Conservation (phyloP, 2,888 invertebrate species). For the Coleophora deauratella region DNA sequence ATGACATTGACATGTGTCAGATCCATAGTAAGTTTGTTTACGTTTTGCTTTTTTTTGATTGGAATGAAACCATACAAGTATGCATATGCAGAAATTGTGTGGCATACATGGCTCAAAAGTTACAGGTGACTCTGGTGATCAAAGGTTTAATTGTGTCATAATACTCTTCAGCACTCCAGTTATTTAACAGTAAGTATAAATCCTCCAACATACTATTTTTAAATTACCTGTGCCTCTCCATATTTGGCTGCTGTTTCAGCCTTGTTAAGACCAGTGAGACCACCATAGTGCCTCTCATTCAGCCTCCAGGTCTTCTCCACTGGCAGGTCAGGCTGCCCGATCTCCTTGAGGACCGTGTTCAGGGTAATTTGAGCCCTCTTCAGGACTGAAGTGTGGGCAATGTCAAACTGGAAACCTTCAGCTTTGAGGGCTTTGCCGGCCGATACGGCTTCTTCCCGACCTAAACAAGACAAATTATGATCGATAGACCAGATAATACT, state of each 20-base stretch:
- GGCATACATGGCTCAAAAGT: too few relatives aligned
- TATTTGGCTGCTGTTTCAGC: conserved; percentile 88
- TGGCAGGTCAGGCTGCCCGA: conserved; percentile 79
- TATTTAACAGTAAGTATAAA: too few relatives aligned
- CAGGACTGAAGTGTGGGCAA: conserved; percentile 86
- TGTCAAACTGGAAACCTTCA: conserved; percentile 81
- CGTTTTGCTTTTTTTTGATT: too few relatives aligned
- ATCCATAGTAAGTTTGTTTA: too few relatives aligned
- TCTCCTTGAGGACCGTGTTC: conserved; percentile 77
- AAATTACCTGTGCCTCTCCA: conserved; percentile 83
- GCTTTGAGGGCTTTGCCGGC: conserved; percentile 84
- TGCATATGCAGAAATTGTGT: too few relatives aligned
- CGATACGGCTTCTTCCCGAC: conserved; percentile 77
- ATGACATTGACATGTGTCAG: too few relatives aligned
- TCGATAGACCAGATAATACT: not conserved
- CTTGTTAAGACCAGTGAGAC: conserved; percentile 89
- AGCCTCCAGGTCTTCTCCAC: conserved; percentile 85
- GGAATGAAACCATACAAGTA: too few relatives aligned
- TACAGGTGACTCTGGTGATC: too few relatives aligned
- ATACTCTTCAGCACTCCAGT: too few relatives aligned
- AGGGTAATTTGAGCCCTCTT: conserved; percentile 85
- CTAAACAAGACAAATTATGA: conserved; percentile 37
- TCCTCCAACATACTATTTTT: too few relatives aligned
- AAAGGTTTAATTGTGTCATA: too few relatives aligned
- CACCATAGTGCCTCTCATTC: conserved; percentile 92